Base-by-base conservation (phyloP, 2,113 vertebrate species). In the Neolamprologus falcicula region DNA sequence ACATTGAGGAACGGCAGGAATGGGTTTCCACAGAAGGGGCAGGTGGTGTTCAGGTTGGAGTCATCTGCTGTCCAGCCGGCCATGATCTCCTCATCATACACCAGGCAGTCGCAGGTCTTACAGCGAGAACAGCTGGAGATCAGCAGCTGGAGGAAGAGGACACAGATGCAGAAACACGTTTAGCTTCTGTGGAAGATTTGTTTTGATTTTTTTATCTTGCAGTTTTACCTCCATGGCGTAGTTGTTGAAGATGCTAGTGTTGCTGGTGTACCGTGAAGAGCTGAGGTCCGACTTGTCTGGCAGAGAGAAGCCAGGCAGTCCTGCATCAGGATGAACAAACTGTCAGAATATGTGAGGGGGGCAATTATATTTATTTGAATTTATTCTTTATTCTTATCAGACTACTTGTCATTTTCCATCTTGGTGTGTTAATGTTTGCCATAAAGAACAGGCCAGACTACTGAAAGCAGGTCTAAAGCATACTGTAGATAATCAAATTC, bases 1-100 rank as follows among this genome's bases (percentile, higher is more conserved):
- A 99, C 97, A 80, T 97, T 98, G 71, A 99, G 95, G 91, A 98
- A 98, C 7, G 99, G 99, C 86, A 99, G 95, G 94, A 99, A 99
- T 71, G 98, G 96, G 78, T 97, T 98, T 71, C 98, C 98, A 85
- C 99, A 99, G 95, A 99, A 99, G 0, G 98, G 99, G 86, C 99
- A 99, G 0, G 97, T 98, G 80, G 98, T 99, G 78, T 99, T 99
- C 92, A 99, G 98, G 88, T 99, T 99, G 21, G 99, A 99, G 89
- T 99, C 98, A 55, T 99, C 99, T 3, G 99, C 99, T 11, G 98
- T 99, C 99, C 99, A 99, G 66, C 99, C 99, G 5, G 98, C 98
- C 98, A 99, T 99, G 94, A 99, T 99, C 93, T 99, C 98, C 92
- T 99, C 99, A 28, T 99, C 99, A 0, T 99, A 99, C 52, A 99